Evolutionary conservation across 1,140 invertebrate genomes (phyloP).

Genomic region (Diprion similis): DNA sequence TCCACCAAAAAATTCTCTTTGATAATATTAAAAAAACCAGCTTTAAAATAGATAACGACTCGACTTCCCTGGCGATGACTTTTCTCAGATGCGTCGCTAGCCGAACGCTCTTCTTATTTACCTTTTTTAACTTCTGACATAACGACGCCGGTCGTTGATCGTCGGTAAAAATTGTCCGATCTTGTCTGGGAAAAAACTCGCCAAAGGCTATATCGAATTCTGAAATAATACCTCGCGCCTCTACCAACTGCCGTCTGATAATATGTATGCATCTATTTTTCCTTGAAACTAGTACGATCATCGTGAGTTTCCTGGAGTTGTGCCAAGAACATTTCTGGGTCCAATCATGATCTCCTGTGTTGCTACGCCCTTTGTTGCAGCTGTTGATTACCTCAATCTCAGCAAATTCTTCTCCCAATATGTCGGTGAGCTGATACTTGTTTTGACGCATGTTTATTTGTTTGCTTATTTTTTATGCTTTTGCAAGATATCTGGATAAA

Average conservation of each 20-base stretch:
- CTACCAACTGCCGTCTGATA: background rate
- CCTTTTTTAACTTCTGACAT: too few species aligned
- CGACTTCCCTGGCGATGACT: too few species aligned
- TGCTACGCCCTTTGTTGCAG: conserved; percentile 76
- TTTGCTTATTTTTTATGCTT: conserved; percentile 1
- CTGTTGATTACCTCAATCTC: conserved; percentile 73
- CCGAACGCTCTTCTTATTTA: too few species aligned
- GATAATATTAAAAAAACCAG: background rate
- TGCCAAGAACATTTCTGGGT: conserved; percentile 95
- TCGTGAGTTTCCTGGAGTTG: conserved; percentile 96
- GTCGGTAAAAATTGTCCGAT: too few species aligned
- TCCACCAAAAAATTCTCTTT: background rate
- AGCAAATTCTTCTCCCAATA: conserved; percentile 92
- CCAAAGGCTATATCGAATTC: background rate
- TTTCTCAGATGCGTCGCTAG: too few species aligned
- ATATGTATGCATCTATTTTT: conserved; percentile 25
- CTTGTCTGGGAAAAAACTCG: background rate
- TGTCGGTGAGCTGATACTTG: conserved; percentile 74
- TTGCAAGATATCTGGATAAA: conserved; percentile 17
- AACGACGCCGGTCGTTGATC: too few species aligned
- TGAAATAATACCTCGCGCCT: background rate
- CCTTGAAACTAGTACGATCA: conserved; percentile 91
- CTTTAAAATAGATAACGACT: too few species aligned
- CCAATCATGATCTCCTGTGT: conserved; percentile 84
- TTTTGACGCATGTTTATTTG: conserved; percentile 31